Base-by-base conservation (phyloP, 1,140 invertebrate genomes). In the Lutraria rhynchaena region DNA sequence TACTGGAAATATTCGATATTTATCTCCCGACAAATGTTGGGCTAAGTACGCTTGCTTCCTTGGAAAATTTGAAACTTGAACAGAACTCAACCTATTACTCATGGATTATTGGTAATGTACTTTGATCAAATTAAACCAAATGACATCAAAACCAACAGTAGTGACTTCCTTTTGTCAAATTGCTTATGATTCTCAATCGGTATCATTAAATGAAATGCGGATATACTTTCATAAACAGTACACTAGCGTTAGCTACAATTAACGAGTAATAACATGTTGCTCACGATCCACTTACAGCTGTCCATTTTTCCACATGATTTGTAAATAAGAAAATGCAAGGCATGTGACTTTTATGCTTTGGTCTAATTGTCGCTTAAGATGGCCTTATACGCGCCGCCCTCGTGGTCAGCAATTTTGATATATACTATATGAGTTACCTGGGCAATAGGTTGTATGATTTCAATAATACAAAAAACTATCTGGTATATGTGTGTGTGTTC, bases 51-150 rank as follows among this genome's bases (percentile, higher is more conserved):
- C 84, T 75, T 44, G 35, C 44, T 7, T 71, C 77, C 31, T 19
- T 88, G 13, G 63, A 81, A 35, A 37, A 70, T 49, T 67, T 87
- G 22, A 75, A 37, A 13, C 77, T 88, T 31, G 46, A 31, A 1
- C 81, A 86, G 24, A 80, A 86, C 37, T 35, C 71, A 27, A 76
- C 77, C 13, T 86, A 87, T 63, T 87, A 81, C 78, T 71, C 61
- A 3, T 86, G 61, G 65, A 84, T 89, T 33, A 83, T 89, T 29
- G 87, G 88, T 89, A 75, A 69, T 33, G 15, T 19, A 1, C 0
- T 33, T 24, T n/a, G n/a, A 13, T 67, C 13, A 3, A n/a, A n/a
- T 53, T 53, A 24, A 19, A 46, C 17, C 46, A 5, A n/a, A 27
- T 4, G 17, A 46, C 24, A 24, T 60, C 9, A n/a, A 31, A 35